phyloP scores from a whole-genome alignment of 2,888 invertebrate genomes.

The Notodonta ziczac region DNA sequence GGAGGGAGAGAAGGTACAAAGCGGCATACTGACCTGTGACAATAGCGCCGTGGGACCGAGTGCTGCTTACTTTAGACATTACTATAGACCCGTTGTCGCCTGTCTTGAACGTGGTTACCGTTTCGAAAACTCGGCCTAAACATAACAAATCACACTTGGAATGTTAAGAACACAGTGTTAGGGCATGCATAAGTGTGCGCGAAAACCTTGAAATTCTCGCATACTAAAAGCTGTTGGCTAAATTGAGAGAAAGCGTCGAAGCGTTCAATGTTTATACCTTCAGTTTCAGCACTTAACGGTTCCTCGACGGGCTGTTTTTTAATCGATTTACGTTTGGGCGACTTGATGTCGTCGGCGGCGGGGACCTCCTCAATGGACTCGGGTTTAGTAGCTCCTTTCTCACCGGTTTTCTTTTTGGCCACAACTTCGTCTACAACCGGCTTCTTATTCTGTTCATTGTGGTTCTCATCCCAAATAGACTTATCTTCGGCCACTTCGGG shows the following conservation, averaged over 20 bases:
- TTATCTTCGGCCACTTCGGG: constrained; percentile 64
- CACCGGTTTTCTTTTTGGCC: constrained; percentile 56
- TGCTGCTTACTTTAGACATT: constrained; percentile 85
- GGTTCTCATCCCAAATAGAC: constrained; percentile 73
- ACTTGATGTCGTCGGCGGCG: constrained; percentile 63
- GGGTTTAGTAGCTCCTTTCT: constrained; percentile 64
- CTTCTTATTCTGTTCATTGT: constrained; percentile 61
- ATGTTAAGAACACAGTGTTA: constrained; percentile 77
- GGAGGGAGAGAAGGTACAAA: constrained; percentile 66
- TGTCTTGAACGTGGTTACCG: constrained; percentile 82
- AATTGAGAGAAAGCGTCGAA: constrained; percentile 68
- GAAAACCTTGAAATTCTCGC: constrained; percentile 62
- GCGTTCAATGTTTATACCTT: constrained; percentile 74
- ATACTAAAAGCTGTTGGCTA: constrained; percentile 74
- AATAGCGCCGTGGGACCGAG: constrained; percentile 85
- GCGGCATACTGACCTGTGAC: constrained; percentile 85
- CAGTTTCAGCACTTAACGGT: constrained; percentile 79
- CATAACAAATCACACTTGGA: constrained; percentile 80
- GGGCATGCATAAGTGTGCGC: constrained; percentile 72
- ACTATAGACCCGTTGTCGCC: constrained; percentile 76
- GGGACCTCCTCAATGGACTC: constrained; percentile 68
- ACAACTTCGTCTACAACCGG: constrained; percentile 59
- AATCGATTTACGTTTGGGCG: constrained; percentile 74
- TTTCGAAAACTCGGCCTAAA: constrained; percentile 84
- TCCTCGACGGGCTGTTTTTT: constrained; percentile 75